Evolutionary conservation across 2,113 vertebrate species (phyloP).

Genomic region (Athene cunicularia): DNA sequence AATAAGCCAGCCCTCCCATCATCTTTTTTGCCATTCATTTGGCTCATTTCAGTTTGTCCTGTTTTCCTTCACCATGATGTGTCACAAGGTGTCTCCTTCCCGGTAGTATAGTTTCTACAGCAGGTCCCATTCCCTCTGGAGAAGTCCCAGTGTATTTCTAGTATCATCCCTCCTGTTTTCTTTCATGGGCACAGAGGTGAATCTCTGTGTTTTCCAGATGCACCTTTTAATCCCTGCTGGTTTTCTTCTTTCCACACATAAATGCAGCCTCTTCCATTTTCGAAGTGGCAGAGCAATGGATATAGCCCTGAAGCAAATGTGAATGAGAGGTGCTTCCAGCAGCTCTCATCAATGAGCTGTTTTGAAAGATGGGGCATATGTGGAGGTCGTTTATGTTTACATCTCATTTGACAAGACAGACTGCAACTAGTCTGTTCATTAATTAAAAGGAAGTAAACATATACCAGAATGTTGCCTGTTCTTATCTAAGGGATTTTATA

Average conservation of each 20-base stretch:
- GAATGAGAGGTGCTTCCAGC: not conserved
- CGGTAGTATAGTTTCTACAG: not conserved
- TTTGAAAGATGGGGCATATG: not conserved
- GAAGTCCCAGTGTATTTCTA: not conserved
- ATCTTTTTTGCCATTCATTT: not conserved
- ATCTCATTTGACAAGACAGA: not conserved
- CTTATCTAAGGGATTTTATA: not conserved
- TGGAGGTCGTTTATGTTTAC: not conserved
- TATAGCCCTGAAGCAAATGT: not conserved
- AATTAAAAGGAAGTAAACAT: slow-evolving; percentile 44
- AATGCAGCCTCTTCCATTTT: not conserved
- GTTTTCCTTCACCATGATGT: fast-evolving
- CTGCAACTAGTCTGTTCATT: not conserved
- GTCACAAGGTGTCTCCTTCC: not conserved
- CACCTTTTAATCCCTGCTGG: not conserved
- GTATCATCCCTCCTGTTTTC: not conserved
- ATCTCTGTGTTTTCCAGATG: not conserved
- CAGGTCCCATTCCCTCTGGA: not conserved
- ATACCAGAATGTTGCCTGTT: not conserved
- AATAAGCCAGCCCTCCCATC: not conserved
- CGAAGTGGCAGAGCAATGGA: not conserved
- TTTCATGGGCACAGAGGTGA: not conserved
- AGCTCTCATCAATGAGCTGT: not conserved
- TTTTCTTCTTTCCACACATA: not conserved
- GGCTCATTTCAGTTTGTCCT: not conserved